Base-by-base conservation (phyloP, 2,113 vertebrate genomes). In the Aix galericulata region DNA sequence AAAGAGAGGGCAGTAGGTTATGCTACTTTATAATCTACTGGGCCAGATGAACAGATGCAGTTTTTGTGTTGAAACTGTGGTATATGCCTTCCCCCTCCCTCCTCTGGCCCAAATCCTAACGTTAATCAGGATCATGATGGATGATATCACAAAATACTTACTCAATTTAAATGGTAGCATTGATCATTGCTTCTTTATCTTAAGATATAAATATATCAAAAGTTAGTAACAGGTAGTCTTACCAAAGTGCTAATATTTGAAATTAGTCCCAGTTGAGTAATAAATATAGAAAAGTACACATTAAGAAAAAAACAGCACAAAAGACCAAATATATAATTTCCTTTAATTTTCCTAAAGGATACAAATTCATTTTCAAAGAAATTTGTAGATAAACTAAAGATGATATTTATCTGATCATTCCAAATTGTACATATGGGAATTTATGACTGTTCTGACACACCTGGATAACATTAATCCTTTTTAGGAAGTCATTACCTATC, bases 381-480 rank as follows among this genome's bases (percentile, higher is more conserved):
- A 18, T 56, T 93, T 25, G n/a, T 55, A 82, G 40, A 40, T 40
- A 40, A 40, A 40, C 40, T 40, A 40, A 40, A 40, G 40, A 40
- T 40, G 40, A 40, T 40, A 40, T 11, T 40, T 26, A 64, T 22
- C 46, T 86, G 59, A 69, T 91, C 55, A 82, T 52, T 56, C 62
- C 59, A 64, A 93, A 91, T 36, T 64, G 42, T 31, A 95, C 34
- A 84, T 67, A 20, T 22, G 17, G 20, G 52, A 69, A 87, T 94
- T 95, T 97, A 72, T 79, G 69, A 62, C 83, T 95, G 60, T 97
- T 82, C 77, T 84, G n/a, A 44, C 36, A 94, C 68, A 96, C 59
- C 63, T 88, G 63, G 83, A 22, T 60, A 89, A 64, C 69, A 85
- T 66, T 7, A 81, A 78, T 42, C 4, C 12, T 13, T 55, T 91